These are phyloP conservation scores for Copsychus sechellarum DNA, from an alignment of 2,113 vertebrate species.

Conservation along the genomic window DNA sequence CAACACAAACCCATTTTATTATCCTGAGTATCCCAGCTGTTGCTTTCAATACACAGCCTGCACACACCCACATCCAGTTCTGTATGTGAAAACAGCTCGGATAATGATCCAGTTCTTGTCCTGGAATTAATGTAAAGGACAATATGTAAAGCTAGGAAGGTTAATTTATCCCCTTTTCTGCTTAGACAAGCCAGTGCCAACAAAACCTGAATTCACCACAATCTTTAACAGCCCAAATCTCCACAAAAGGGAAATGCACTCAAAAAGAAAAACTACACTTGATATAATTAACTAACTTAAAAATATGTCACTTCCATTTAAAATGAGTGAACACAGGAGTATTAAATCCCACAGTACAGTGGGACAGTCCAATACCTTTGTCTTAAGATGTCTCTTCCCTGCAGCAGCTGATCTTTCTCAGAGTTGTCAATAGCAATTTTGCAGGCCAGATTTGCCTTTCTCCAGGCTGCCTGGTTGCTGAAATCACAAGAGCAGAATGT, in stretches of 20 bases:
- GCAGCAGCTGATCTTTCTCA: constrained; percentile 91
- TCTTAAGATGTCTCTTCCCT: constrained; percentile 78
- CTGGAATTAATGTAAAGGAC: background rate
- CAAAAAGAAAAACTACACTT: background rate
- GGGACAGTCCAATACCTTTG: constrained; percentile 78
- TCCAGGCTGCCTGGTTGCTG: constrained; percentile 96
- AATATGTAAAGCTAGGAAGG: background rate
- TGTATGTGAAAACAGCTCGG: background rate
- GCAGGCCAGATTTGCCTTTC: constrained; percentile 93
- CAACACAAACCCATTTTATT: background rate
- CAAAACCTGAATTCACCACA: background rate
- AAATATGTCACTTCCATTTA: background rate
- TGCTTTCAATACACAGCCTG: background rate
- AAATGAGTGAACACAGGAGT: background rate
- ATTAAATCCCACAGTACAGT: background rate
- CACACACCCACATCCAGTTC: background rate
- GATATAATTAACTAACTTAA: background rate
- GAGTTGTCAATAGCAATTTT: constrained; percentile 92
- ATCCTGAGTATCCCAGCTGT: background rate
- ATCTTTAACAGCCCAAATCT: background rate
- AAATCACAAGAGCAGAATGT: constrained; percentile 34
- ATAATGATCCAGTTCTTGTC: background rate
- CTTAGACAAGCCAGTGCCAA: background rate
- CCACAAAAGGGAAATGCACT: background rate
- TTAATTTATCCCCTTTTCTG: background rate